Conservation (phyloP, 2,113 vertebrate species). For the Nanorana parkeri region DNA sequence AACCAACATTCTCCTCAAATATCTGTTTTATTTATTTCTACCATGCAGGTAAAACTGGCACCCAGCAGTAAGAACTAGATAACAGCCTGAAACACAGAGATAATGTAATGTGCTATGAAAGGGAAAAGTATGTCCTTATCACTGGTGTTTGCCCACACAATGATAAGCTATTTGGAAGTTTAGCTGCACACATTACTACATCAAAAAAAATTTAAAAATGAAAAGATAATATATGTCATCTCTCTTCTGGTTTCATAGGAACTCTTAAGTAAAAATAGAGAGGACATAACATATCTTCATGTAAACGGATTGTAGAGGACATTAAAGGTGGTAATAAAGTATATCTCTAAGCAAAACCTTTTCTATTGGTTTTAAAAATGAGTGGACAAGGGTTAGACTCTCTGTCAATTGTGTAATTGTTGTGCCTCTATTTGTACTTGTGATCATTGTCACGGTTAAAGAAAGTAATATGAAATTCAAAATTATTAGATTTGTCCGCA, state of each 20-base stretch:
- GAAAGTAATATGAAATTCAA: no score
- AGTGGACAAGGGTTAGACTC: no score
- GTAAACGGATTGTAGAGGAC: no score
- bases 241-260: neutral
- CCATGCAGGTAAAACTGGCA: constrained; percentile 1
- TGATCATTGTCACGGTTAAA: no score
- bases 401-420: no score
- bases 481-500: no score
- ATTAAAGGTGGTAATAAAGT: no score
- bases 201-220: constrained; percentile 13
- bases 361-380: no score
- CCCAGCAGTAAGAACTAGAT: constrained; percentile 33
- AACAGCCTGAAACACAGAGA: constrained; percentile 38
- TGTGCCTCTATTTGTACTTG: no score
- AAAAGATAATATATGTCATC: neutral
- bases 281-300: no score
- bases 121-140: constrained; percentile 9
- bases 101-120: constrained; percentile 32
- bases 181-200: neutral
- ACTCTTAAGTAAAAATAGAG: neutral
- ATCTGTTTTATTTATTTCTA: constrained; percentile 13
- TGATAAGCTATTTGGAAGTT: constrained; percentile 20
- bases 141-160: constrained; percentile 23
- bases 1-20: constrained; percentile 2
- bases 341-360: no score